Evolutionary conservation across 2,888 invertebrate species (phyloP).

Genomic region (Lithophane semibrunnea): DNA sequence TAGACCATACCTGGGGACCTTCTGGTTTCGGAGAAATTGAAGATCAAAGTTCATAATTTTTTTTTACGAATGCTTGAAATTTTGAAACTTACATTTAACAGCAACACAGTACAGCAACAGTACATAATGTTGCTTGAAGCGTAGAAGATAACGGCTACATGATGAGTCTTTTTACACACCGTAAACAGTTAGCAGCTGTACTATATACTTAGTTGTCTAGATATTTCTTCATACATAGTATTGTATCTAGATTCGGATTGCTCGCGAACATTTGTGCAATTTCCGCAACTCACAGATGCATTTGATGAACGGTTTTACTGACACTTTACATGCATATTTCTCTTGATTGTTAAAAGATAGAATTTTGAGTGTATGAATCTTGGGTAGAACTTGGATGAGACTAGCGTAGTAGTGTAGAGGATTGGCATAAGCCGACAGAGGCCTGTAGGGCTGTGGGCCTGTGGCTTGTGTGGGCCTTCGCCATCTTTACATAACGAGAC

Average conservation of each 20-base stretch:
- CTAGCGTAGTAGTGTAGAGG: too few species aligned
- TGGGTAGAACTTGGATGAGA: background rate
- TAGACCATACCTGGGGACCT: too few species aligned
- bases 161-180: too few species aligned
- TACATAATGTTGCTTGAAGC: too few species aligned
- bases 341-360: background rate
- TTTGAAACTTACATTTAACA: background rate
- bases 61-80: background rate
- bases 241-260: constrained; percentile 4
- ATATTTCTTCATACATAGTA: constrained; percentile 1
- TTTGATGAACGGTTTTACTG: constrained; percentile 42
- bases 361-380: background rate
- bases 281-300: constrained; percentile 55
- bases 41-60: background rate
- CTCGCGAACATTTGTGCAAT: constrained; percentile 28
- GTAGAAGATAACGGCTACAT: background rate
- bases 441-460: too few species aligned
- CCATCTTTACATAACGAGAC: too few species aligned
- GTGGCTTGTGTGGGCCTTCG: too few species aligned
- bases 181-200: background rate
- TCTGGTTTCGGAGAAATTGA: background rate
- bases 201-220: background rate
- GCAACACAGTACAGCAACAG: too few species aligned
- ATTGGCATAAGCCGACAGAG: too few species aligned
- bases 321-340: background rate